Evolutionary conservation across 37 sponge, comb jelly and placozoan genomes (phyloP), one percentile per base, ranked within the genome.

Genomic region (Geodia barretti): DNA sequence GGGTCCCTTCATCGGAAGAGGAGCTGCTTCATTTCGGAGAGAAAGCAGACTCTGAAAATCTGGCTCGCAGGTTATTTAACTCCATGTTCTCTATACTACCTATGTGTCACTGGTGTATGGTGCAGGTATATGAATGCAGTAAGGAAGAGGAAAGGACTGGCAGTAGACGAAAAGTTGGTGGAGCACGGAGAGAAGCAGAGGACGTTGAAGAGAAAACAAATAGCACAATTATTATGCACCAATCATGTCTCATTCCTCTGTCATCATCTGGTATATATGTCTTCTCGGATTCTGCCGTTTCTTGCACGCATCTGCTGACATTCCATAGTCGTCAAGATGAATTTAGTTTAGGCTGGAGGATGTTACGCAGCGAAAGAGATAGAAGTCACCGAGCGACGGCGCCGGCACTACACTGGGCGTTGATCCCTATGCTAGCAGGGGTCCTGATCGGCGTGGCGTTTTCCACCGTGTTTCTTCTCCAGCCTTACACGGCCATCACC

Each of bases 1-100:
- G 99, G 99, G 92, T 95, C 20, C 99, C 99, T 26, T 94, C 99
- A 1, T 95, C 99, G 4, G 99, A 95, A 34, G 99, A 98, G 74
- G 99, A 98, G 41, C 68, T 98, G 64, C 80, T 88, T 3, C 97
- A 98, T 43, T 96, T 89, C 90, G 99, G 99, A 40, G 97, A 96
- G 75, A 91, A 96, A 64, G 99, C 96, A 5, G 99, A 98, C 80
- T 89, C 87, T 41, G 97, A 92, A 31, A 98, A 95, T 67, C 33
- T 90, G 5, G 96, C 98, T n/a, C 87, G 89, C 68, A 78, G 79
- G 62, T 47, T 14, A 47, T 7, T 47, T 47, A 47, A 70, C 38
- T 70, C 4, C 41, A 80, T 64, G 59, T n/a, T n/a, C n/a, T n/a
- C n/a, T n/a, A n/a, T n/a, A n/a, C n/a, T n/a, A n/a, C n/a, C n/a